These are phyloP conservation scores for Globodera ellingtonae DNA, from an alignment of 1,140 invertebrate species.

Conservation along the genomic window DNA sequence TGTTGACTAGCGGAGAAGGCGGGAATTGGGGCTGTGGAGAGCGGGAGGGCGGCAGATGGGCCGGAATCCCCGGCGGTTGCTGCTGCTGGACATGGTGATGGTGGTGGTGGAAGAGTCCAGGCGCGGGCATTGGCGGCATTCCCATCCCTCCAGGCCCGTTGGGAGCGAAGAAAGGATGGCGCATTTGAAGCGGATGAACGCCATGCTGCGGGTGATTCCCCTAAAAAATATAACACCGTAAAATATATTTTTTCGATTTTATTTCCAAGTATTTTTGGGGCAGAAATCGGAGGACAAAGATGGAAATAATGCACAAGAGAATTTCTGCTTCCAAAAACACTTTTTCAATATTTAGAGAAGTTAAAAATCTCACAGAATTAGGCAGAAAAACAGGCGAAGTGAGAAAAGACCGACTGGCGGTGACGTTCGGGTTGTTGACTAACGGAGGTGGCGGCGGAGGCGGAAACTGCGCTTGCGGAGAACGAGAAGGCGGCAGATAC, in stretches of 20 bases:
- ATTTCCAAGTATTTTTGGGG: too few species aligned
- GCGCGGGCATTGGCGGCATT: not conserved
- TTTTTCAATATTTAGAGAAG: too few species aligned
- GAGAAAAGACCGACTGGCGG: conserved; percentile 11
- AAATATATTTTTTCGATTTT: too few species aligned
- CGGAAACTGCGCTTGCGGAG: not conserved
- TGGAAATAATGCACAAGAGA: not conserved
- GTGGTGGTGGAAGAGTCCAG: not conserved
- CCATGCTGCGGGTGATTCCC: not conserved
- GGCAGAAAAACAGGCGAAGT: conserved; percentile 23
- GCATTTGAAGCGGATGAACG: conserved; percentile 15
- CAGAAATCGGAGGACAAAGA: not conserved
- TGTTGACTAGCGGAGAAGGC: conserved; percentile 2
- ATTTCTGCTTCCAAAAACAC: too few species aligned
- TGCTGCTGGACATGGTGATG: conserved; percentile 3
- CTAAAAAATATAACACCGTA: not conserved
- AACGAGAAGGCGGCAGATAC: conserved; percentile 8
- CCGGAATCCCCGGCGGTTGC: not conserved
- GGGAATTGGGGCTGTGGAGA: not conserved
- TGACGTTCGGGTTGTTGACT: conserved; percentile 7
- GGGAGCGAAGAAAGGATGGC: conserved; percentile 8
- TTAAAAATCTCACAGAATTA: conserved; percentile 5
- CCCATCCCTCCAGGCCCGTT: conserved; percentile 5
- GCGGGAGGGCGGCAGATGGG: conserved; percentile 3
- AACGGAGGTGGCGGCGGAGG: not conserved